These are phyloP conservation scores for Arge pagana DNA, from an alignment of 2,888 invertebrate species.

Conservation along the genomic window DNA sequence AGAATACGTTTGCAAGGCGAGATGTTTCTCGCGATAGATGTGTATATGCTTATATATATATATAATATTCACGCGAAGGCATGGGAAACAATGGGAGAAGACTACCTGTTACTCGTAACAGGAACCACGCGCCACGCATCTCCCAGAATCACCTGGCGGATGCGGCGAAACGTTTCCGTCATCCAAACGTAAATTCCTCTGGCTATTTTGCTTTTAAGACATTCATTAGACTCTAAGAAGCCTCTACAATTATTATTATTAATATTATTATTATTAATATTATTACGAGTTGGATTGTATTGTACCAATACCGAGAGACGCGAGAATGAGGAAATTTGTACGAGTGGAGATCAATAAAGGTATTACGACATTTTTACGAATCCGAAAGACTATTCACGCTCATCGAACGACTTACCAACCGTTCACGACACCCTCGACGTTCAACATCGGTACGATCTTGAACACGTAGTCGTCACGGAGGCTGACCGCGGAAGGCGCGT, in stretches of 20 bases:
- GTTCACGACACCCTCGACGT: conserved; percentile 86
- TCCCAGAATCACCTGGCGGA: not conserved
- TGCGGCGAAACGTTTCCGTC: conserved; percentile 46
- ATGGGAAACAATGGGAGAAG: not conserved
- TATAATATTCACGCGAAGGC: not conserved
- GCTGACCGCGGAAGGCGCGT: conserved; percentile 63
- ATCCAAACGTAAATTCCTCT: conserved; percentile 44
- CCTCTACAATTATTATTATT: conserved; percentile 15
- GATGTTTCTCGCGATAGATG: conserved; percentile 33
- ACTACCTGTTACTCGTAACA: not conserved
- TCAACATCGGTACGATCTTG: conserved; percentile 88
- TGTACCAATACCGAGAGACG: conserved; percentile 39
- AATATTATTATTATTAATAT: conserved; percentile 12
- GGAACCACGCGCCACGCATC: not conserved
- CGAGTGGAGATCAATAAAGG: conserved; percentile 49
- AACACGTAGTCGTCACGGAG: conserved; percentile 76
- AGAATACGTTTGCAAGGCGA: conserved; percentile 53
- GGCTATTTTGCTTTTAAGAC: not conserved
- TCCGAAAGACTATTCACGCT: no score
- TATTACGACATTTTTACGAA: conserved; percentile 39
- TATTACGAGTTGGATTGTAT: conserved; percentile 31
- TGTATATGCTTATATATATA: not conserved
- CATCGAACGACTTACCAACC: conserved; percentile 85
- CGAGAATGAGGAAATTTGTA: conserved; percentile 42
- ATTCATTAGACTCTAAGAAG: conserved; percentile 4